A percentile compares a stretch with the other conserved stretches of the same genome.
These are phyloP conservation scores for Drosophila obscura DNA, from an alignment of 1,140 invertebrate species.

Conservation along the genomic window DNA sequence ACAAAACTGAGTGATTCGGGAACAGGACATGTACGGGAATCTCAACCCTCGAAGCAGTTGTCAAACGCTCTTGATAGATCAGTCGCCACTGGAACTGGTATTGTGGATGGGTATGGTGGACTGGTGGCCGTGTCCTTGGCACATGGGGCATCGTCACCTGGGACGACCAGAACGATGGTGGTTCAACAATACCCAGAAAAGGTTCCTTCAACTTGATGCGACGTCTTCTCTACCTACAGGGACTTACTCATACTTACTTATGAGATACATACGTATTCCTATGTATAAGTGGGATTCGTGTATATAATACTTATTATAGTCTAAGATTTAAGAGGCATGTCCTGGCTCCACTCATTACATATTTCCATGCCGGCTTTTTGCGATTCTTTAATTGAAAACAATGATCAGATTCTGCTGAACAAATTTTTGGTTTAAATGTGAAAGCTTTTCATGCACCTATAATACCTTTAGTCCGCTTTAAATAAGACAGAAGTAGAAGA, in stretches of 20 bases:
- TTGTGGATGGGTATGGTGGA: background rate
- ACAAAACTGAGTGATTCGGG: slow-evolving; percentile 32
- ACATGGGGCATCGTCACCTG: slow-evolving; percentile 20
- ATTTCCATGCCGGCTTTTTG: no score
- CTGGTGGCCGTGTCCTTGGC: background rate
- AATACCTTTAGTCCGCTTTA: no score
- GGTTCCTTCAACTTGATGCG: slow-evolving; percentile 59
- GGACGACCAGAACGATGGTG: slow-evolving; percentile 5
- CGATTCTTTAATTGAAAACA: no score
- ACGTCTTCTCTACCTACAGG: slow-evolving; percentile 3
- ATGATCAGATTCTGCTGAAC: no score
- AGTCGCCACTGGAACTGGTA: slow-evolving; percentile 28
- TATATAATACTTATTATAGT: no score
- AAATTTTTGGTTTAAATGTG: background rate
- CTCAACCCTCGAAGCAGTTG: slow-evolving; percentile 37
- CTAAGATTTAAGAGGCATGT: no score
- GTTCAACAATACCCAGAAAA: slow-evolving; percentile 32
- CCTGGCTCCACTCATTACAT: no score
- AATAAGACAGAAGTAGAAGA: no score
- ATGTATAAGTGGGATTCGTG: no score
- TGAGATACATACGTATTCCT: no score
- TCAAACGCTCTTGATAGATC: slow-evolving; percentile 65
- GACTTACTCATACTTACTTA: no score
- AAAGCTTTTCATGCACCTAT: no score
- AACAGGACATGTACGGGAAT: slow-evolving; percentile 56